Evolutionary conservation across 1,140 invertebrate species (phyloP).

Genomic region (Leptestheria dahalacensis): DNA sequence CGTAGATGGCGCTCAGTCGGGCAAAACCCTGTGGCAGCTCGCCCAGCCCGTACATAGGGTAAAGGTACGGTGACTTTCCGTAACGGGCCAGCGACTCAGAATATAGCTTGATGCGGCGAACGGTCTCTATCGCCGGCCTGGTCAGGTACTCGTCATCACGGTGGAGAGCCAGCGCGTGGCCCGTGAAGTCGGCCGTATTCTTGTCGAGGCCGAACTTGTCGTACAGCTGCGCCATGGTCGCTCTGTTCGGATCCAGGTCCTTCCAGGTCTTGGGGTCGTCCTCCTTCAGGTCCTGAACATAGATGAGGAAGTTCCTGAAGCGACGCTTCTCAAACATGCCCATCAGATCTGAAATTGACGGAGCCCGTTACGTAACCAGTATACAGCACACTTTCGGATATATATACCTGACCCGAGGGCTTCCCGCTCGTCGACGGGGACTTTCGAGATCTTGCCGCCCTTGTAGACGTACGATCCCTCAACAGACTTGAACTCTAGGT

Average conservation of each 20-base stretch:
- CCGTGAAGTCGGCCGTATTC: slow-evolving; percentile 96
- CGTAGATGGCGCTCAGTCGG: slow-evolving; percentile 92
- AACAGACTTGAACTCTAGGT: slow-evolving; percentile 97
- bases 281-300: slow-evolving; percentile 83
- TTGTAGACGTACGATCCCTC: slow-evolving; percentile 99
- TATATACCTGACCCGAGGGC: slow-evolving; percentile 74
- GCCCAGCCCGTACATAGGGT: slow-evolving; percentile 97
- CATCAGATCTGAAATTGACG: slow-evolving; percentile 63
- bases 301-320: slow-evolving; percentile 92
- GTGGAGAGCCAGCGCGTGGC: slow-evolving; percentile 91
- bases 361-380: too few species aligned
- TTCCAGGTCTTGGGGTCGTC: slow-evolving; percentile 90
- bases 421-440: slow-evolving; percentile 98
- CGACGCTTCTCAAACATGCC: slow-evolving; percentile 97
- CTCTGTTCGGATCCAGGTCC: slow-evolving; percentile 70
- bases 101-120: slow-evolving; percentile 88
- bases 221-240: slow-evolving; percentile 76
- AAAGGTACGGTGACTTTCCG: slow-evolving; percentile 97
- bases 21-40: slow-evolving; percentile 99
- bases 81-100: slow-evolving; percentile 93
- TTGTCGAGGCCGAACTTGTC: slow-evolving; percentile 90
- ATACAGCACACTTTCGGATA: too few species aligned
- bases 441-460: slow-evolving; percentile 92
- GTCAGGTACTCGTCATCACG: slow-evolving; percentile 78
- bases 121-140: slow-evolving; percentile 64